A percentile compares a stretch with the other conserved stretches of the same genome.
Evolutionary conservation across 2,113 vertebrate species (phyloP).

Genomic region (Actenoides hombroni): DNA sequence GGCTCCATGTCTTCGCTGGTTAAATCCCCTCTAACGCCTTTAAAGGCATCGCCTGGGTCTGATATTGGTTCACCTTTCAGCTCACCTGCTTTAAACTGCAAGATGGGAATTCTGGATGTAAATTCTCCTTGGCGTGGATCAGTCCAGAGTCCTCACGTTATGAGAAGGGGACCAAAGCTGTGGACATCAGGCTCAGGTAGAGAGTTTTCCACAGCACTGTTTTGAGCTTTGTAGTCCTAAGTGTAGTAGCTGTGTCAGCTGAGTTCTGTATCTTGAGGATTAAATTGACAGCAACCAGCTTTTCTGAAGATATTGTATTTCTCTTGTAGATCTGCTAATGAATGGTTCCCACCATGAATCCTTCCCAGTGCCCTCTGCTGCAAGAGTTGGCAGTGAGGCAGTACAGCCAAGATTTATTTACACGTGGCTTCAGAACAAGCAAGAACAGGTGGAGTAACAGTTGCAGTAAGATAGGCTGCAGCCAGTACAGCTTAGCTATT

Average conservation of each 20-base stretch:
- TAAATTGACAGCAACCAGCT: background rate
- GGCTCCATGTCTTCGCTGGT: conserved; percentile 77
- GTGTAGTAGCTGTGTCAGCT: background rate
- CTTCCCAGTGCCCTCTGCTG: background rate
- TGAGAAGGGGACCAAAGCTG: conserved; percentile 85
- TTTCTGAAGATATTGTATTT: background rate
- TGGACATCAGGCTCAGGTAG: conserved; percentile 88
- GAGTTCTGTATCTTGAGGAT: background rate
- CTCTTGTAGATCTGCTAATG: conserved; percentile 67
- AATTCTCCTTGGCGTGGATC: conserved; percentile 80
- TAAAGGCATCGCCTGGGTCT: conserved; percentile 73
- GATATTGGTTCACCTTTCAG: conserved; percentile 81
- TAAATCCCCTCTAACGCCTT: conserved; percentile 70
- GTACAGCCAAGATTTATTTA: conserved; percentile 68
- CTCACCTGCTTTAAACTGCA: conserved; percentile 75
- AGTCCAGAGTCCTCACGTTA: conserved; percentile 81
- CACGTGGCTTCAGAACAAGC: conserved; percentile 86
- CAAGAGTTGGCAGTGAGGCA: conserved; percentile 14
- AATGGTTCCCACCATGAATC: conserved; percentile 53
- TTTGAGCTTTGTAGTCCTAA: background rate
- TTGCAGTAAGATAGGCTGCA: background rate
- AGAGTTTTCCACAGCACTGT: background rate
- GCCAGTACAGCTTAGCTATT: background rate
- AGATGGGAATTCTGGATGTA: conserved; percentile 73
- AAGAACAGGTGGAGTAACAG: conserved; percentile 84